Percentiles rank a stretch among this genome's conserved stretches.
Evolutionary conservation across 2,888 invertebrate species (phyloP).

Genomic region (Leptogaster cylindrica): DNA sequence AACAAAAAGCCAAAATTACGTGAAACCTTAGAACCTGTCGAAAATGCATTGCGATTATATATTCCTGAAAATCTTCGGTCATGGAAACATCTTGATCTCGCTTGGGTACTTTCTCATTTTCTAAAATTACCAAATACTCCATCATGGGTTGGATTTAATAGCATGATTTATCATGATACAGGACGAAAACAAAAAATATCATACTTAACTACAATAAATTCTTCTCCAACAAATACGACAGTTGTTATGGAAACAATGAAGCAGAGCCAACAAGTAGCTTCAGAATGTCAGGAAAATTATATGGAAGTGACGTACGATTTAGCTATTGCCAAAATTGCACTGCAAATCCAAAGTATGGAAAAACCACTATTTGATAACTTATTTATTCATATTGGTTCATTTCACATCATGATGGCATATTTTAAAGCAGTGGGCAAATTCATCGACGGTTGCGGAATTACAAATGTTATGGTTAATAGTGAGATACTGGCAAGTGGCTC

Average conservation of each 20-base stretch:
- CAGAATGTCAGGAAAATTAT: constrained; percentile 43
- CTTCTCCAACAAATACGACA: constrained; percentile 50
- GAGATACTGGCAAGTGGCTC: constrained; percentile 41
- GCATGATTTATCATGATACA: constrained; percentile 9
- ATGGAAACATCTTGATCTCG: neutral
- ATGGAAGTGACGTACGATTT: constrained; percentile 52
- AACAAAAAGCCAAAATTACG: constrained; percentile 20
- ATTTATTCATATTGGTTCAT: constrained; percentile 49
- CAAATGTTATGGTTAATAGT: constrained; percentile 40
- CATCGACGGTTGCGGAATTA: constrained; percentile 44
- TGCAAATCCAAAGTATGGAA: constrained; percentile 50
- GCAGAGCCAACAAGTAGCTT: constrained; percentile 46
- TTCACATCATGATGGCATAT: constrained; percentile 49
- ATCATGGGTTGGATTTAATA: neutral
- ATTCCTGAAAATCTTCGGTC: neutral
- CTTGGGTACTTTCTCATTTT: neutral
- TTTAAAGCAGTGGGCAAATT: constrained; percentile 50
- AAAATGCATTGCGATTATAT: neutral
- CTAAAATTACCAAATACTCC: constrained; percentile 1
- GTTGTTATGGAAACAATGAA: constrained; percentile 52
- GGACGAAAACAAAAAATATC: constrained; percentile 46
- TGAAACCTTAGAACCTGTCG: neutral
- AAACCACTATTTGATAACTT: constrained; percentile 47
- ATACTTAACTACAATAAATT: constrained; percentile 52
- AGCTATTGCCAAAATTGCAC: constrained; percentile 51